phyloP scores from a whole-genome alignment of 2,797 vertebrate species.

The Orientallactaga sibirica region DNA sequence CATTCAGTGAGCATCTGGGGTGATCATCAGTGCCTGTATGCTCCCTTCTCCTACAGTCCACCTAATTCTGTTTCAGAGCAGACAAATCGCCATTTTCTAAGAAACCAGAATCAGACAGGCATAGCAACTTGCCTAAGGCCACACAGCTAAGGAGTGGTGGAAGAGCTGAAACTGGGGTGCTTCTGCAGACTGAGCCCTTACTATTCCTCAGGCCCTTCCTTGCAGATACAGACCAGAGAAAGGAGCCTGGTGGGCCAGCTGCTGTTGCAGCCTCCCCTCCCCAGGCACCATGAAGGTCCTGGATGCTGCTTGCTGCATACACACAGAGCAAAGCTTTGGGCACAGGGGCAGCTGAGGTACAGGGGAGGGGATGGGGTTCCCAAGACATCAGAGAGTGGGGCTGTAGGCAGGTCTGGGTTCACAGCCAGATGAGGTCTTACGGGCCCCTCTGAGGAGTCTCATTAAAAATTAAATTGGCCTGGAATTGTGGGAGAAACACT shows the following conservation, averaged over 20 bases:
- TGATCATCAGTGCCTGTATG: rapidly evolving
- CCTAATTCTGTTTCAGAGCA: background rate
- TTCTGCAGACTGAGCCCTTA: background rate
- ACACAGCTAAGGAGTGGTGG: background rate
- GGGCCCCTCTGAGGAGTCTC: slow-evolving; percentile 61
- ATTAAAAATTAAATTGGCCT: slow-evolving; percentile 72
- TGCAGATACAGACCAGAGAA: background rate
- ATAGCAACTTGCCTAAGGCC: background rate
- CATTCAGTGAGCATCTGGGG: background rate
- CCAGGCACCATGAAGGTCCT: background rate
- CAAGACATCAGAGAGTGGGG: background rate
- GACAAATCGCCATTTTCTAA: background rate
- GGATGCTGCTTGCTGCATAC: background rate
- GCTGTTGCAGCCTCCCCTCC: background rate
- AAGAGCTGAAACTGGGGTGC: background rate
- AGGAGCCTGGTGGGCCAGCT: rapidly evolving
- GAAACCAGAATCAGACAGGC: slow-evolving; percentile 36
- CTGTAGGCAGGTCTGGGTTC: slow-evolving; percentile 1
- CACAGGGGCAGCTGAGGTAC: background rate
- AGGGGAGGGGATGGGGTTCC: rapidly evolving
- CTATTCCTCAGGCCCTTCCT: background rate
- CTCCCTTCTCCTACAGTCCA: background rate
- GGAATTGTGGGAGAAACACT: slow-evolving; percentile 72
- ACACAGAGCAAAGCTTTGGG: background rate
- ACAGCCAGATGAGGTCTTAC: slow-evolving; percentile 57